A percentile compares a stretch with the other conserved stretches of the same genome.
These are phyloP conservation scores for Glaucidium brasilianum DNA, from an alignment of 2,113 vertebrate genomes.

Conservation along the genomic window DNA sequence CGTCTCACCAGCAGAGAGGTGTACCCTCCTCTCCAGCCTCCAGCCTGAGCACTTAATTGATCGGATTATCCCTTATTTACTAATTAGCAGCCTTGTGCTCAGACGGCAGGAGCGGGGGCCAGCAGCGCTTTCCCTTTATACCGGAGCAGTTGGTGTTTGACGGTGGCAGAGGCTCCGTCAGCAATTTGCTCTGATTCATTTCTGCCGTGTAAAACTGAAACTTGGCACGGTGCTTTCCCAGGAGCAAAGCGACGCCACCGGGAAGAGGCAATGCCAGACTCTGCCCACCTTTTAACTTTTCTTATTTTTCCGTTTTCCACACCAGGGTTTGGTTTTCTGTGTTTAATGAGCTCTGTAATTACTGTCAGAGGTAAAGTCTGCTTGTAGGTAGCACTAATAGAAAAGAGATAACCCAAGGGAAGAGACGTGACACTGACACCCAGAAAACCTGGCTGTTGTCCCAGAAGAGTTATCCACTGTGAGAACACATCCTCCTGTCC, in stretches of 20 bases:
- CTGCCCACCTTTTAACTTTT: background rate
- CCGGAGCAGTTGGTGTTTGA: background rate
- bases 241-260: background rate
- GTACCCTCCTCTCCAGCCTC: background rate
- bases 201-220: background rate
- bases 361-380: background rate
- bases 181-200: background rate
- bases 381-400: background rate
- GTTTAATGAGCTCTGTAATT: background rate
- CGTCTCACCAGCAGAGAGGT: background rate
- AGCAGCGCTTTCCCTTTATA: background rate
- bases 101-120: background rate
- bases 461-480: rapidly evolving
- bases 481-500: background rate
- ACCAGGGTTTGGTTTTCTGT: rapidly evolving
- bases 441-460: background rate
- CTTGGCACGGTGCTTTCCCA: background rate
- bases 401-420: background rate
- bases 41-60: background rate
- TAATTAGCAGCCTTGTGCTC: background rate
- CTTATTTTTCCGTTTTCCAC: background rate
- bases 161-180: background rate
- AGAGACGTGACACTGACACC: rapidly evolving
- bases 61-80: background rate
- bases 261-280: background rate